phyloP scores from a whole-genome alignment of 2,888 invertebrate genomes.

The Hartigia nigra region DNA sequence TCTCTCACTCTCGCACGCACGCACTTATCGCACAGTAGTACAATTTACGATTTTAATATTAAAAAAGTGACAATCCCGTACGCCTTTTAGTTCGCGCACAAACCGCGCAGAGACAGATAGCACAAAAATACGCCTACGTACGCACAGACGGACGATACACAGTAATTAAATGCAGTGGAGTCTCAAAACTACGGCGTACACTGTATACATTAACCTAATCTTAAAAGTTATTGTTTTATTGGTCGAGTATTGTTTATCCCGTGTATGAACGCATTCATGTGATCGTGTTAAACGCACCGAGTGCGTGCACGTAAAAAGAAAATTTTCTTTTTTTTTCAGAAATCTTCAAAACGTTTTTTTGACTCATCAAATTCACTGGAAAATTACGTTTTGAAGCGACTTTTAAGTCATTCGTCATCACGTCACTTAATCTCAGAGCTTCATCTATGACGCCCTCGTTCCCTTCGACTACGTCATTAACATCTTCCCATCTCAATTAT shows the following conservation, averaged over 20 bases:
- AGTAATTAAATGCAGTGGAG: neutral
- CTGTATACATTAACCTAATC: slow-evolving; percentile 19
- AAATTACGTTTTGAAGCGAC: neutral
- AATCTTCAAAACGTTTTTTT: neutral
- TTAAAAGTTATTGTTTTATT: slow-evolving; percentile 39
- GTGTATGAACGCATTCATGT: slow-evolving; percentile 3
- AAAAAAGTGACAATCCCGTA: neutral
- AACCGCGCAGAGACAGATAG: neutral
- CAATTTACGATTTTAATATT: neutral
- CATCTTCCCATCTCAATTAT: neutral
- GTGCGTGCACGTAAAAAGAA: neutral
- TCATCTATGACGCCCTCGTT: neutral
- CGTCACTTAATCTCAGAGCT: neutral
- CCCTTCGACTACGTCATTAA: neutral
- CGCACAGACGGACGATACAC: neutral
- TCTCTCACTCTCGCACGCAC: neutral
- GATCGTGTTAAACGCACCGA: neutral
- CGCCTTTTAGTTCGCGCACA: neutral
- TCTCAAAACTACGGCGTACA: neutral
- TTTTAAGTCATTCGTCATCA: neutral
- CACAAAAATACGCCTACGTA: neutral
- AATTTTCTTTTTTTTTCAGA: neutral
- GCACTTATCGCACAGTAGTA: neutral
- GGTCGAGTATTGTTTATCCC: slow-evolving; percentile 38
- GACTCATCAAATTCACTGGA: neutral